Base-by-base conservation (phyloP, 2,888 invertebrate species). In the Xestobium rufovillosum region DNA sequence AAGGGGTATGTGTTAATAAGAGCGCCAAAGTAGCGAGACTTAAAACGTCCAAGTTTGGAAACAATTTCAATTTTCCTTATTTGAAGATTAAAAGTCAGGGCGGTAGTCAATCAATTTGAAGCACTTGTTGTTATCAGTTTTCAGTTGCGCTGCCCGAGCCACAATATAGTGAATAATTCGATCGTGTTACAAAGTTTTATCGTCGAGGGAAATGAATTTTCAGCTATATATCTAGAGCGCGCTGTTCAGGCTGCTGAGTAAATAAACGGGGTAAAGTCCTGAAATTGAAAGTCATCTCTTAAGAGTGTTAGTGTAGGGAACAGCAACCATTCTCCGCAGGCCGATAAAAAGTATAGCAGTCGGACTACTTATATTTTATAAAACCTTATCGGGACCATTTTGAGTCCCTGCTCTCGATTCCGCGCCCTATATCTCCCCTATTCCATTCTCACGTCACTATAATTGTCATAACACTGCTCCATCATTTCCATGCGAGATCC, bases 211-310 rank as follows among this genome's bases (percentile, higher is more conserved):
- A 57, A 57, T 55, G 55, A 57, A 59, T 59, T 58, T 47, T 55
- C 50, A 47, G 49, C 50, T 52, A 52, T 55, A 51, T 47, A 51
- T 49, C 48, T 48, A 48, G 45, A 44, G 45, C 48, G 49, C 48
- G 50, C 46, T 48, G 45, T 47, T 49, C 49, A 49, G 42, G 50
- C 49, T 47, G 50, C 54, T 53, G 53, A 57, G 58, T 59, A 60
- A 61, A 62, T 60, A 60, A 60, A 60, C 59, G 58, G 60, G 60
- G 57, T 55, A 59, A 59, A 61, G 57, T 59, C n/a, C 57, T 59
- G 56, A 60, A 61, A 61, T 60, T 60, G 60, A 59, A 60, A 61
- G 61, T 59, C 57, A 59, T 59, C 59, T 56, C 52, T 56, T 55
- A 45, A 53, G 50, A 54, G 57, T 56, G 55, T 56, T 59, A 54